Evolutionary conservation across 92 coral and sea anemone genomes (phyloP), one percentile per base, ranked within the genome.

Genomic region (Anthopleura xanthogrammica): DNA sequence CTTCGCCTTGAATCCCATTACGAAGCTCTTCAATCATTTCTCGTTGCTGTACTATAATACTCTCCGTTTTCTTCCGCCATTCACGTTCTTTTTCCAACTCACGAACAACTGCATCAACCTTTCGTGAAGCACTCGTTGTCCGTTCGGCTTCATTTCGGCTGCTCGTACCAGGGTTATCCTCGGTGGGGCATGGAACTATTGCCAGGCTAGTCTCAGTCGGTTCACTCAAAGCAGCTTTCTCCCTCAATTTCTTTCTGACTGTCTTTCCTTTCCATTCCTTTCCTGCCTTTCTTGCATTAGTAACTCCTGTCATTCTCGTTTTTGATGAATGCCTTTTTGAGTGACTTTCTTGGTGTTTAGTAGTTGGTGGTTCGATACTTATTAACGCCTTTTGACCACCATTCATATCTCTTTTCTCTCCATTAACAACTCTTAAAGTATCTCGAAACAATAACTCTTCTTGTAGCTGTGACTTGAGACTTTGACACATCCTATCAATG

Each of bases 11-110:
- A 48, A 96, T 85, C 46, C 88, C 94, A 52, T 90, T 82, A 16
- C 97, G 85, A 19, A 96, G 90, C 52, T 96, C 92, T 7, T 94
- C 95, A 3, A 96, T 92, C 82, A 86, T 91, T 58, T 79, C 85
- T 66, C 90, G 83, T 72, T 96, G 99, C 50, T 68, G 88, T 1
- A 83, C 64, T 23, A 96, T 90, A 57, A 91, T 83, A 20, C 22
- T 55, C 60, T 96, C 97, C 7, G 94, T 92, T 80, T 85, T 91
- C 52, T 83, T 79, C 73, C 92, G 87, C 93, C 95, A 92, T 64
- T 92, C 97, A 43, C 87, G 81, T 78, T 94, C 92, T 52, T 83
- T 83, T 39, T 83, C 93, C 42, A 92, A 85, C 77, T 89, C 90
- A 11, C 57, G 73, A 72, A 76, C 19, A 13, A 77, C 82, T 17